Percentiles rank a stretch among this genome's conserved stretches.
Evolutionary conservation across 2,797 vertebrate genomes (phyloP).

Genomic region (Chloroceryle inda): DNA sequence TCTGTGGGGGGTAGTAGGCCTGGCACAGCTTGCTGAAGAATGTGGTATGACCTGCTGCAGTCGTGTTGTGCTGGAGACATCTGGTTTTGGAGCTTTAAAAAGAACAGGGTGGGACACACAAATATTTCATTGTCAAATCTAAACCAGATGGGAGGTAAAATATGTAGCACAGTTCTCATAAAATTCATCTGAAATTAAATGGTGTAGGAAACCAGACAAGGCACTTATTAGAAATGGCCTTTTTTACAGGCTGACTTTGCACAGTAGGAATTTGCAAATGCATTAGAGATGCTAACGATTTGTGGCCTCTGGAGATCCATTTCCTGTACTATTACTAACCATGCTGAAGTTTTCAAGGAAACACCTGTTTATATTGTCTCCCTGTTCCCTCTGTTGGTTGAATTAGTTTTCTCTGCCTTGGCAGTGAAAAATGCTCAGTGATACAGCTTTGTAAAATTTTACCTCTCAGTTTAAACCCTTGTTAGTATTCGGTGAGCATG

Average conservation of each 20-base stretch:
- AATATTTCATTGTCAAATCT: slow-evolving; percentile 88
- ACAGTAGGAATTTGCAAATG: slow-evolving; percentile 78
- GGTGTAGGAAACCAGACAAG: slow-evolving; percentile 78
- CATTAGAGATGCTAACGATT: slow-evolving; percentile 72
- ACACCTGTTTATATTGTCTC: slow-evolving; percentile 73
- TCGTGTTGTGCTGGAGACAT: slow-evolving; percentile 82
- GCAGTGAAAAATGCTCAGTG: not conserved
- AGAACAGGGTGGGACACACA: slow-evolving; percentile 81
- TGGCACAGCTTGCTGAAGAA: slow-evolving; percentile 57
- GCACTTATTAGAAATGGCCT: slow-evolving; percentile 73
- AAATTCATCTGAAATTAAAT: slow-evolving; percentile 84
- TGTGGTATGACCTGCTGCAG: slow-evolving; percentile 64
- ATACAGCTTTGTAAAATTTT: not conserved
- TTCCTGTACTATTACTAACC: slow-evolving; percentile 67
- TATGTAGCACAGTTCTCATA: slow-evolving; percentile 85
- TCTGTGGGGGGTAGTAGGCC: slow-evolving; percentile 3
- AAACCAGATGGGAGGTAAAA: slow-evolving; percentile 87
- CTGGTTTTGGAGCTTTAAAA: slow-evolving; percentile 82
- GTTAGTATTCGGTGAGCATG: not conserved
- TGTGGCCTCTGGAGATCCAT: slow-evolving; percentile 72
- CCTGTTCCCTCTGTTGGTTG: slow-evolving; percentile 11
- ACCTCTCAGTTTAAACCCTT: not conserved
- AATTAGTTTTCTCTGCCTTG: slow-evolving; percentile 24
- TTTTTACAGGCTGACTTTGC: slow-evolving; percentile 76
- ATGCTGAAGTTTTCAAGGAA: slow-evolving; percentile 70